Evolutionary conservation across 2,888 invertebrate genomes (phyloP).

Genomic region (Scrobipalpa atriplicella): DNA sequence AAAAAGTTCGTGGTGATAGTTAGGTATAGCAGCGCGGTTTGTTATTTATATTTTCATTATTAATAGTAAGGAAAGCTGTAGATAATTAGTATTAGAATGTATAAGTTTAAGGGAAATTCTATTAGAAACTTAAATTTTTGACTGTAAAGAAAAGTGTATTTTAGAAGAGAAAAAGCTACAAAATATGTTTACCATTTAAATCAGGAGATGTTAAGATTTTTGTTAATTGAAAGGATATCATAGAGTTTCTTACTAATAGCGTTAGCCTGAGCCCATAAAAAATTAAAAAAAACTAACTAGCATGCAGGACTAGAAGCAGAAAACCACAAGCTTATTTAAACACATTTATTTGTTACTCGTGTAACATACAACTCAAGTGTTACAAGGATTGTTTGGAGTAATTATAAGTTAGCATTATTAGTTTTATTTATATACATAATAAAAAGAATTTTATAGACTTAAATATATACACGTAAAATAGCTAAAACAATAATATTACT

Average conservation of each 20-base stretch:
- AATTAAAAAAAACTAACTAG: constrained; percentile 58
- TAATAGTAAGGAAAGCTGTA: too few species aligned
- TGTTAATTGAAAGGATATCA: not conserved
- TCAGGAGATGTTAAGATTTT: not conserved
- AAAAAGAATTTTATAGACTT: constrained; percentile 38
- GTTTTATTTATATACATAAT: constrained; percentile 43
- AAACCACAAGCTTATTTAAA: constrained; percentile 77
- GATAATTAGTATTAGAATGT: too few species aligned
- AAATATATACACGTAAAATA: constrained; percentile 45
- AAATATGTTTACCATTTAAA: not conserved
- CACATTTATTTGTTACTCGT: constrained; percentile 77
- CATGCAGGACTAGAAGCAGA: constrained; percentile 79
- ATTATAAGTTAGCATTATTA: constrained; percentile 36
- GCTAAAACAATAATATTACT: constrained; percentile 40
- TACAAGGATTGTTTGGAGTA: constrained; percentile 64
- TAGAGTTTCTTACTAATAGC: not conserved
- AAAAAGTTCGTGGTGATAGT: too few species aligned
- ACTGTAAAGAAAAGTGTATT: too few species aligned
- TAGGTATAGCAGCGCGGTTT: too few species aligned
- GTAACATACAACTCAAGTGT: constrained; percentile 63
- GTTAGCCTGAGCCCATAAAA: constrained; percentile 61
- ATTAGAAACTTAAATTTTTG: too few species aligned
- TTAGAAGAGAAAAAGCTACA: too few species aligned
- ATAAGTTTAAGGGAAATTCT: too few species aligned
- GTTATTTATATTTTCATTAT: too few species aligned